Base-by-base conservation (phyloP, 2,113 vertebrate genomes). In the Odontesthes bonariensis region DNA sequence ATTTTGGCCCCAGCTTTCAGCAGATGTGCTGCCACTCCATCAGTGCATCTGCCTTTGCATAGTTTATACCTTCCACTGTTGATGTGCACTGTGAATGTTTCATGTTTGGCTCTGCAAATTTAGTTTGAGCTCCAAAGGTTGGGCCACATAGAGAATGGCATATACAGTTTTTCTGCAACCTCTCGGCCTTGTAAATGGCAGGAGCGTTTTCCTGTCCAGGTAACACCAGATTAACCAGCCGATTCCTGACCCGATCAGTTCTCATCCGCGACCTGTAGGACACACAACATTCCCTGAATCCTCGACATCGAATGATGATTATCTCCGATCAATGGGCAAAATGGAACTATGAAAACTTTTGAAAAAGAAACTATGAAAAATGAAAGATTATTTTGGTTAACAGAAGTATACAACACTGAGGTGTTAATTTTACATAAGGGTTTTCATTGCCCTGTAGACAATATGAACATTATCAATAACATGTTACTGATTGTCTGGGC, bases 391-490 rank as follows among this genome's bases (percentile, higher is more conserved):
- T 20, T 31, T 55, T 55, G 8, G 35, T 65, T 38, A 2, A 11
- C 8, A 5, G 11, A 14, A 9, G 13, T 10, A 4, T 67, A 67
- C 20, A 27, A 27, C 51, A n/a, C 6, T 17, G 32, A 17, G 33
- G 49, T 12, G 14, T 22, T 38, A 53, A 22, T 65, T 14, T 3
- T 17, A 9, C 31, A 46, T 54, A 69, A 77, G 66, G 8, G 8
- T 27, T 60, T 78, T 79, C 62, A 81, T 77, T 46, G n/a, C 31
- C 12, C 23, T 52, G 53, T 20, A 44, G 52, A 56, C 46, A 79
- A 67, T 8, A 52, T 60, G 12, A 68, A 69, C 51, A 69, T 88
- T 73, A 82, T 79, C 79, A 71, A 44, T 77, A n/a, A 82, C 79
- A 56, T 42, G 47, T 75, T 65, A 69, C 46, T 73, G 62, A 55